phyloP scores from a whole-genome alignment of 2,797 vertebrate genomes.

The Trichosurus vulpecula region DNA sequence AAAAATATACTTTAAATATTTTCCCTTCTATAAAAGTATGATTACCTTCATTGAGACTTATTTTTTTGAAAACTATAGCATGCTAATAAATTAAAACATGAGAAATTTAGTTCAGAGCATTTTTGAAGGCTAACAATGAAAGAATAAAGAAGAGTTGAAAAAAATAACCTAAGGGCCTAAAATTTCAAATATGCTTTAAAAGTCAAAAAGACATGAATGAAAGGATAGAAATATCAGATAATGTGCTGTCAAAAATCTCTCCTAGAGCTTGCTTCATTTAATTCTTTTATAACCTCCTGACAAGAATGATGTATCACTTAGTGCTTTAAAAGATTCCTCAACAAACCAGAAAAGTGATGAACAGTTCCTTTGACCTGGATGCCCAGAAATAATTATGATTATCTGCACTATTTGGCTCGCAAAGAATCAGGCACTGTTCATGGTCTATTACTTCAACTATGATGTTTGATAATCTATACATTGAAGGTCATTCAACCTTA shows the following conservation, averaged over 20 bases:
- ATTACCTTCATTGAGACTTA: conserved; percentile 37
- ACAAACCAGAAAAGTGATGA: conserved; percentile 82
- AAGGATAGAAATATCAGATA: conserved; percentile 79
- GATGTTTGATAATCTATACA: conserved; percentile 84
- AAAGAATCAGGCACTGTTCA: conserved; percentile 81
- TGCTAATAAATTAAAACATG: conserved; percentile 58
- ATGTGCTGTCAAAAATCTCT: conserved; percentile 80
- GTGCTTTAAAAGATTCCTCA: conserved; percentile 83
- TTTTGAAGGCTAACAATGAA: conserved; percentile 16
- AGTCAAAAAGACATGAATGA: conserved; percentile 74
- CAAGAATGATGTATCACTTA: conserved; percentile 84
- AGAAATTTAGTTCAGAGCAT: conserved; percentile 51
- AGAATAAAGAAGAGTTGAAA: conserved; percentile 28
- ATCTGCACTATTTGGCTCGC: conserved; percentile 84
- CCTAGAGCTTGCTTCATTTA: conserved; percentile 82
- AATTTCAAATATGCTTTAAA: conserved; percentile 68
- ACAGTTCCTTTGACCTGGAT: conserved; percentile 81
- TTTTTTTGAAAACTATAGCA: conserved; percentile 20
- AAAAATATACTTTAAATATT: not conserved
- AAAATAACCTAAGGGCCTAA: conserved; percentile 64
- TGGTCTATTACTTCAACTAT: conserved; percentile 82
- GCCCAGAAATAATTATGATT: conserved; percentile 84
- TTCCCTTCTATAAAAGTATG: not conserved
- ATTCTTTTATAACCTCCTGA: conserved; percentile 82
- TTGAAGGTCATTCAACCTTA: conserved; percentile 79